Percentiles rank a stretch among this genome's conserved stretches.
Conservation (phyloP, 2,113 vertebrate genomes). For the Syrrhaptes paradoxus region DNA sequence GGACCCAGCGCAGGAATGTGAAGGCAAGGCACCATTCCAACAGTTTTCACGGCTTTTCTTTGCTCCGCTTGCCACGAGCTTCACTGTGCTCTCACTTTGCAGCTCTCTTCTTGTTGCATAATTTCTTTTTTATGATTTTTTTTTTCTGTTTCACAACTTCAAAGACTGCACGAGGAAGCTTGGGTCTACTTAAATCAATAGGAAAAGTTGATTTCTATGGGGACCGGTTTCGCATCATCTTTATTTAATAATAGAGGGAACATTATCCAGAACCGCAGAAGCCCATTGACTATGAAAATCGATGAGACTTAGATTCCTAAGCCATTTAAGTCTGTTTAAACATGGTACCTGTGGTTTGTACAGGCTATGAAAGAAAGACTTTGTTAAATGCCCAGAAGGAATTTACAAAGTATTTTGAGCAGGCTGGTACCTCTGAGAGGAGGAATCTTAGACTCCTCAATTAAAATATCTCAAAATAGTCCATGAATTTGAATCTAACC, state of each 20-base stretch:
- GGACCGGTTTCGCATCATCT: not conserved
- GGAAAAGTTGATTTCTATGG: slow-evolving; percentile 38
- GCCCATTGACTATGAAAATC: slow-evolving; percentile 28
- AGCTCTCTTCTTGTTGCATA: not conserved
- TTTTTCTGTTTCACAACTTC: not conserved
- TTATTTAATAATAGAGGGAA: slow-evolving; percentile 30
- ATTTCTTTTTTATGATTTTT: not conserved
- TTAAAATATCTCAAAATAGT: slow-evolving; percentile 56
- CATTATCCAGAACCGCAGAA: not conserved
- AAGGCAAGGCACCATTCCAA: not conserved
- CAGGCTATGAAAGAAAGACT: not conserved
- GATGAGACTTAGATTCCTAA: slow-evolving; percentile 19
- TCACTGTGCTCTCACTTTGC: not conserved
- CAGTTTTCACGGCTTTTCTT: not conserved
- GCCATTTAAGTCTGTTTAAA: slow-evolving; percentile 39
- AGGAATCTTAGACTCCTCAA: slow-evolving; percentile 19
- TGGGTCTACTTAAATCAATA: not conserved
- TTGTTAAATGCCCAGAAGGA: slow-evolving; percentile 30
- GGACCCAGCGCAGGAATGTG: fast-evolving
- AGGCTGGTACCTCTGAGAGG: slow-evolving; percentile 23
- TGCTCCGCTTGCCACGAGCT: not conserved
- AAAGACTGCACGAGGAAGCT: not conserved
- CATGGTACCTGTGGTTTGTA: not conserved
- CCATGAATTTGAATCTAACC: slow-evolving; percentile 6
- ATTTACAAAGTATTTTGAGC: slow-evolving; percentile 31